Evolutionary conservation across 2,888 invertebrate genomes (phyloP).

Genomic region (Morpho achilles): DNA sequence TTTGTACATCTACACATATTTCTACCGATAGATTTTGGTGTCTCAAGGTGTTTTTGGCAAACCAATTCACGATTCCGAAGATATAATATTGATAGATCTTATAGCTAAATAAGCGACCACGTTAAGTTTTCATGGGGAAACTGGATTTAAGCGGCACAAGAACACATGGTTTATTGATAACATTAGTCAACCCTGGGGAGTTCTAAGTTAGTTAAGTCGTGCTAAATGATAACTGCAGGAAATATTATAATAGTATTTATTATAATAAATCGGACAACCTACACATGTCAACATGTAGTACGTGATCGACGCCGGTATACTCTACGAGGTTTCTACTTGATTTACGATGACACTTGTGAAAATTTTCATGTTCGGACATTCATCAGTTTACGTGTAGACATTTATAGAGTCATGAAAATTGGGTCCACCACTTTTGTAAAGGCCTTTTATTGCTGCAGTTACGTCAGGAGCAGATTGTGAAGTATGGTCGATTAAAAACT

Average conservation of each 20-base stretch:
- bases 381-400: constrained; percentile 12
- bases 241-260: not conserved
- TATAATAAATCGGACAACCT: not conserved
- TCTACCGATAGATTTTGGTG: too few species aligned
- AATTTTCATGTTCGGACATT: constrained; percentile 43
- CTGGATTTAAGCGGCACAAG: too few species aligned
- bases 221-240: not conserved
- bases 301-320: constrained; percentile 14
- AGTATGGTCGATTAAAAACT: constrained; percentile 55
- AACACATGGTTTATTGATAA: too few species aligned
- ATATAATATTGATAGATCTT: too few species aligned
- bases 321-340: constrained; percentile 29
- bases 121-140: too few species aligned
- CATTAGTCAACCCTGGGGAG: too few species aligned
- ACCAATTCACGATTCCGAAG: too few species aligned
- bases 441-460: constrained; percentile 41
- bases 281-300: constrained; percentile 2
- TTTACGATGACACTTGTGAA: constrained; percentile 40
- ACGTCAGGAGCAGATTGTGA: constrained; percentile 57
- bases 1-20: too few species aligned
- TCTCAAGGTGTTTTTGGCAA: too few species aligned
- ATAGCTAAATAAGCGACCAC: too few species aligned
- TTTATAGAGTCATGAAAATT: constrained; percentile 44
- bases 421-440: constrained; percentile 37
- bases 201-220: too few species aligned